Evolutionary conservation across 2,797 vertebrate species (phyloP), one percentile per base, ranked within the genome.

Genomic region (Jordanella pulchra): DNA sequence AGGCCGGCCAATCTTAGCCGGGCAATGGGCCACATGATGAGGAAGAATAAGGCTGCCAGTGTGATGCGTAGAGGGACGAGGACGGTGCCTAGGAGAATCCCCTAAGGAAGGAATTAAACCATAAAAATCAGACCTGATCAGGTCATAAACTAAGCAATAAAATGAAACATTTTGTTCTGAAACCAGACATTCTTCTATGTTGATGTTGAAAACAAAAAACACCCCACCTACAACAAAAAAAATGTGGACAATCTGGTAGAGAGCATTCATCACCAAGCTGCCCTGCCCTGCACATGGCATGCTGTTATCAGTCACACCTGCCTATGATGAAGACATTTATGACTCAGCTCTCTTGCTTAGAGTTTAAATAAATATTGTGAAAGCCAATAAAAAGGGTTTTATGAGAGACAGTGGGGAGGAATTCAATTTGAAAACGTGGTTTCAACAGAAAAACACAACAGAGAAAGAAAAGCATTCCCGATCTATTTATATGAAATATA

Each of bases 21-120:
- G 7, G 96, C 95, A 0, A 97, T 21, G 3, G 95, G 96, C 97
- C 97, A 97, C 76, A 94, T 88, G 84, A 96, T 67, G 79, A 97
- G 94, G 79, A 97, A 96, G 84, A 88, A 88, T 2, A 97, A 32
- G 28, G 81, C 80, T 1, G 92, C 81, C 65, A 96, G 66, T 0
- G 81, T 53, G 47, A 95, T 14, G 2, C 96, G 94, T 1, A 96
- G 3, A 0, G 97, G 97, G 80, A 95, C 94, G 71, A 97, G 90
- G 67, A 96, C 1, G 7, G 72, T 77, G 66, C 96, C 97, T 64
- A 97, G 82, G 66, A 97, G 25, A 9, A 85, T 1, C 6, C 89
- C 91, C 95, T 79, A 15, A 10, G 11, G 42, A n/a, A 28, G n/a
- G n/a, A 32, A 1, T 2, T 3, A 55, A 28, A 35, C 23, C n/a